These are phyloP conservation scores for Hystrix brachyura DNA, from an alignment of 2,113 vertebrate genomes.

Conservation along the genomic window DNA sequence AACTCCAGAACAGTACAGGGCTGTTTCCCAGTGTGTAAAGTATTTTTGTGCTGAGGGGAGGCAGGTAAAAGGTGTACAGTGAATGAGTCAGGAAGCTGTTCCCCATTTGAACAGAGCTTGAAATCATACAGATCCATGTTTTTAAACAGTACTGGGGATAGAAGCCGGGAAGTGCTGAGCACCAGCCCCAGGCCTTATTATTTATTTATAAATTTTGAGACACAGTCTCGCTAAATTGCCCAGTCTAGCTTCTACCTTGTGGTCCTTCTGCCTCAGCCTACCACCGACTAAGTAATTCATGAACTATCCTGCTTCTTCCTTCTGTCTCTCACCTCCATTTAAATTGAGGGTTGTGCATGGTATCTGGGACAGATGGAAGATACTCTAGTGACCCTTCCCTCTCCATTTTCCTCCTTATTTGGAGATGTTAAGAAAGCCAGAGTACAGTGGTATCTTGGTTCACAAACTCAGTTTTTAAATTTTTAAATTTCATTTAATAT, in stretches of 20 bases:
- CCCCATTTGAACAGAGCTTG: slow-evolving; percentile 31
- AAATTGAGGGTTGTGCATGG: not conserved
- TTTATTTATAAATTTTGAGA: not conserved
- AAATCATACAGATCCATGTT: not conserved
- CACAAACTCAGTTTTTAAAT: not conserved
- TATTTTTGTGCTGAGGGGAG: not conserved
- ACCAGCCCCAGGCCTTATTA: not conserved
- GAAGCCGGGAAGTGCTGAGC: not conserved
- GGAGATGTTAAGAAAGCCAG: not conserved
- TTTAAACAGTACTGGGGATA: not conserved
- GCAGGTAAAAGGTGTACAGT: not conserved
- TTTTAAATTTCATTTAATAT: too few species aligned
- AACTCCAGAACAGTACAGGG: not conserved
- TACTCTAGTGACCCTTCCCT: not conserved
- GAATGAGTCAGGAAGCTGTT: slow-evolving; percentile 16
- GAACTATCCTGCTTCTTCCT: not conserved
- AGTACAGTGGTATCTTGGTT: not conserved
- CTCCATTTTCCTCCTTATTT: not conserved
- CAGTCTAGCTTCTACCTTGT: not conserved
- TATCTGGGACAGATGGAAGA: not conserved
- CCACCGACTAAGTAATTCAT: not conserved
- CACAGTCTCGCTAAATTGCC: not conserved
- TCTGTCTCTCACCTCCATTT: slow-evolving; percentile 21
- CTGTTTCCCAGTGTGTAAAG: not conserved
- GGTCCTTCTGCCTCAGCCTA: not conserved